A percentile compares a stretch with the other conserved stretches of the same genome.
Conservation (phyloP, 2,113 vertebrate genomes). For the Noctilio leporinus region DNA sequence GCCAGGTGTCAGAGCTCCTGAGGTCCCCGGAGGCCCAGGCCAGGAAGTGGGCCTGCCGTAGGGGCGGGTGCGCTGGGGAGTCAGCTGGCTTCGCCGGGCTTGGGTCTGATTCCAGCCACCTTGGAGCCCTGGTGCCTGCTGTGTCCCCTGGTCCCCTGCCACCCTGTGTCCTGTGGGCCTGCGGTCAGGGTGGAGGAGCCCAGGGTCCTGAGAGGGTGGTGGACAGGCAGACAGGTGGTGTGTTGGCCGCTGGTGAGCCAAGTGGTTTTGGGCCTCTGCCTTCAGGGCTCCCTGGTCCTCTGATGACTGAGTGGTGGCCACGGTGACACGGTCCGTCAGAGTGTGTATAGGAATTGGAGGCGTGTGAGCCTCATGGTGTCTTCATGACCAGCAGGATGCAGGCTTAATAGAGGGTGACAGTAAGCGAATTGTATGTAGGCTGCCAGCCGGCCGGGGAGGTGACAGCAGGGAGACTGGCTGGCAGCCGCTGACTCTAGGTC, state of each 20-base stretch:
- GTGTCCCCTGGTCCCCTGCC: background rate
- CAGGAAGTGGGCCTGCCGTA: accelerated
- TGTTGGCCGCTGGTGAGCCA: accelerated
- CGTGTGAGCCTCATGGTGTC: accelerated
- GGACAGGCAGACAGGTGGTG: background rate
- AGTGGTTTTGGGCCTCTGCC: background rate
- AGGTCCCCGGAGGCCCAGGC: no score
- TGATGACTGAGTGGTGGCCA: background rate
- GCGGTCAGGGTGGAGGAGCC: background rate
- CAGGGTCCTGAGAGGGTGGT: background rate
- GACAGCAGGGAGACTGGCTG: background rate
- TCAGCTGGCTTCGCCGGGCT: background rate
- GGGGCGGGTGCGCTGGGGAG: background rate
- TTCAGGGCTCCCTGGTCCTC: background rate
- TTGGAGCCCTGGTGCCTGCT: background rate
- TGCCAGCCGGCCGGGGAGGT: accelerated
- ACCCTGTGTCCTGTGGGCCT: background rate
- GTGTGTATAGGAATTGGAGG: background rate
- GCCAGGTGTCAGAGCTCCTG: background rate
- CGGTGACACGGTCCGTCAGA: background rate
- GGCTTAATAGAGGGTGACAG: accelerated
- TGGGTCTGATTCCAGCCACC: background rate
- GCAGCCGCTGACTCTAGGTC: background rate
- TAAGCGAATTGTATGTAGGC: background rate
- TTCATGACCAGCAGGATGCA: accelerated